These are phyloP conservation scores for Speoplatyrhinus poulsoni DNA, from an alignment of 2,113 vertebrate genomes.

Conservation along the genomic window DNA sequence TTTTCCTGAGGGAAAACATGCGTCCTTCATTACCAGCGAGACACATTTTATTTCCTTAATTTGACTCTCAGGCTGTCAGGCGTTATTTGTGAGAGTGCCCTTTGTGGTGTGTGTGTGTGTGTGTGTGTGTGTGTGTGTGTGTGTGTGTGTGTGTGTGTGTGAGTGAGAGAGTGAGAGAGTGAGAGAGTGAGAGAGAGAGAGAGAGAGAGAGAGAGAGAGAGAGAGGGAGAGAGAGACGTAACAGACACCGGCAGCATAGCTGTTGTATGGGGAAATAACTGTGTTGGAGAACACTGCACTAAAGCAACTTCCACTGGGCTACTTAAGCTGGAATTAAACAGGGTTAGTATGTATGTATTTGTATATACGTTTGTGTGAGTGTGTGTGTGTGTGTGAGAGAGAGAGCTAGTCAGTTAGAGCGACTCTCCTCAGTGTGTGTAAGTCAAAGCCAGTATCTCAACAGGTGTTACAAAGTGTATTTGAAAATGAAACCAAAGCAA, in stretches of 20 bases:
- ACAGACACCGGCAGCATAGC: not conserved
- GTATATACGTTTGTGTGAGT: constrained; percentile 2
- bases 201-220: no score
- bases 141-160: constrained; percentile 4
- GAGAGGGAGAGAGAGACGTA: no score
- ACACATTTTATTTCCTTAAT: constrained; percentile 73
- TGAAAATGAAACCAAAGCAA: no score
- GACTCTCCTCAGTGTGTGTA: no score
- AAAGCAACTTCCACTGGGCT: constrained; percentile 44
- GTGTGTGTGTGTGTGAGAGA: constrained; percentile 3
- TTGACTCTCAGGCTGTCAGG: constrained; percentile 71
- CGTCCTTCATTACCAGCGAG: constrained; percentile 65
- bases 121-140: not conserved
- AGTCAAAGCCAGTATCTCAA: no score
- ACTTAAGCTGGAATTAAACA: constrained; percentile 43
- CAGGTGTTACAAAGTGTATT: no score
- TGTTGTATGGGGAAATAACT: constrained; percentile 38
- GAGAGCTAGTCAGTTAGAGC: not conserved
- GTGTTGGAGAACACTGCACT: constrained; percentile 39
- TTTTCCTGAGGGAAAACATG: constrained; percentile 69
- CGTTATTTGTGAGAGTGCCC: constrained; percentile 61
- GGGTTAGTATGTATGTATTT: constrained; percentile 30
- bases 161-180: not conserved
- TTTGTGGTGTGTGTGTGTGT: constrained; percentile 29
- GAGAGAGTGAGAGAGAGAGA: not conserved